Evolutionary conservation across 2,113 vertebrate species (phyloP).

Genomic region (Lutjanus erythropterus): DNA sequence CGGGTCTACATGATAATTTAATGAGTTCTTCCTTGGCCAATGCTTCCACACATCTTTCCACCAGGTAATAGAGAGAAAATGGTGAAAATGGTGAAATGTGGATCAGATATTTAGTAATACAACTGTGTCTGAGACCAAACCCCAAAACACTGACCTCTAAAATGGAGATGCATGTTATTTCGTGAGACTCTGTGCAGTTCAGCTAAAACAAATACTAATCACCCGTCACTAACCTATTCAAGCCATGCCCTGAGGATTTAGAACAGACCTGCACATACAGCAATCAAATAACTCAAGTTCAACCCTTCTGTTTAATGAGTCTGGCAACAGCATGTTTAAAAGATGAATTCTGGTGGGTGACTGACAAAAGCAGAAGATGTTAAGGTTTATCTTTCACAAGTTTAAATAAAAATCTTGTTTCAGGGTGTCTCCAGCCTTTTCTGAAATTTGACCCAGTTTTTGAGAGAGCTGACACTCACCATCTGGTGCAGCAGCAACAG

Average conservation of each 20-base stretch:
- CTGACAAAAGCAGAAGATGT: background rate
- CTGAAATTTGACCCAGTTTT: constrained; percentile 60
- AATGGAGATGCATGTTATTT: background rate
- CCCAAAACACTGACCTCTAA: background rate
- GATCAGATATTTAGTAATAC: background rate
- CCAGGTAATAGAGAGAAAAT: too few species aligned
- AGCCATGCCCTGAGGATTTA: background rate
- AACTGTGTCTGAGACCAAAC: background rate
- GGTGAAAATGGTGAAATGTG: background rate
- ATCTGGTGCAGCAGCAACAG: constrained; percentile 44
- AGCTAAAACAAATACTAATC: background rate
- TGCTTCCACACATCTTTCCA: too few species aligned
- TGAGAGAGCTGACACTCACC: constrained; percentile 26
- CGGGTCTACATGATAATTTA: too few species aligned
- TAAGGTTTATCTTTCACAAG: background rate
- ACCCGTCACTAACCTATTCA: background rate
- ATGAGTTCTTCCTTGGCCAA: too few species aligned
- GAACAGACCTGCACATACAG: background rate
- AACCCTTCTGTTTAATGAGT: background rate
- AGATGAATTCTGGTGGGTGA: background rate
- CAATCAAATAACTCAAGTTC: background rate
- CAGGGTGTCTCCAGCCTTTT: constrained; percentile 34
- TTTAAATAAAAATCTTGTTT: background rate
- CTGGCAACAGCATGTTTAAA: background rate
- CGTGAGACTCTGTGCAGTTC: background rate